These are phyloP conservation scores for Pelodytes ibericus DNA, from an alignment of 2,797 vertebrate genomes.

Conservation along the genomic window DNA sequence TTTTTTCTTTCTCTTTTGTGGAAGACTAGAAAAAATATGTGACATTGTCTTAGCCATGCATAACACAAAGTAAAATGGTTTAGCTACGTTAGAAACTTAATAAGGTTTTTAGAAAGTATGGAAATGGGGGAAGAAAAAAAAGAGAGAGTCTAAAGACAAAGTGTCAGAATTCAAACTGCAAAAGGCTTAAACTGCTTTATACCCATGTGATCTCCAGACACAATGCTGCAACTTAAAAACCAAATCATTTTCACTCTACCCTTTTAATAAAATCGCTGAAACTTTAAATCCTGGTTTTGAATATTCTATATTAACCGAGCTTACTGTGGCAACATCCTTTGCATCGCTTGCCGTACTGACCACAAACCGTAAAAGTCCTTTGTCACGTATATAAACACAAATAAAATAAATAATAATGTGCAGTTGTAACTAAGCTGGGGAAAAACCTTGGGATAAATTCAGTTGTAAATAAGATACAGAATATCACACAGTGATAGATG, in stretches of 20 bases:
- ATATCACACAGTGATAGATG: slow-evolving; percentile 95
- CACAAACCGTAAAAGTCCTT: slow-evolving; percentile 34
- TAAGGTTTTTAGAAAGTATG: slow-evolving; percentile 75
- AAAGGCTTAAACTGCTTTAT: neutral
- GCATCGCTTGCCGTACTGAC: neutral
- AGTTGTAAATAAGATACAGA: slow-evolving; percentile 91
- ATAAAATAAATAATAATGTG: slow-evolving; percentile 90
- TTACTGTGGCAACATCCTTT: neutral
- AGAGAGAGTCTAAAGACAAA: slow-evolving; percentile 60
- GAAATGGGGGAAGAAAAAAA: slow-evolving; percentile 61
- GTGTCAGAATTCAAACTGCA: neutral
- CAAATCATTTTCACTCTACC: neutral
- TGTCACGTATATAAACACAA: slow-evolving; percentile 57
- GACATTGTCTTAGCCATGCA: slow-evolving; percentile 95
- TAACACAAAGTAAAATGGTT: slow-evolving; percentile 89
- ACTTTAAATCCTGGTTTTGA: slow-evolving; percentile 10
- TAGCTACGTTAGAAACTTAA: slow-evolving; percentile 88
- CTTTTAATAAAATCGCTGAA: neutral
- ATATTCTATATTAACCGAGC: slow-evolving; percentile 20
- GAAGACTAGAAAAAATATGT: slow-evolving; percentile 99
- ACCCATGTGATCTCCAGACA: neutral
- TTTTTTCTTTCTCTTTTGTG: slow-evolving; percentile 72
- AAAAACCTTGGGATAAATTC: slow-evolving; percentile 89
- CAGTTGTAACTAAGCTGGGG: slow-evolving; percentile 79
- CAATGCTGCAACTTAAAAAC: neutral